Percentiles rank a stretch among this genome's conserved stretches.
These are phyloP conservation scores for Neolamprologus variostigma DNA, from an alignment of 2,113 vertebrate species.

Conservation along the genomic window DNA sequence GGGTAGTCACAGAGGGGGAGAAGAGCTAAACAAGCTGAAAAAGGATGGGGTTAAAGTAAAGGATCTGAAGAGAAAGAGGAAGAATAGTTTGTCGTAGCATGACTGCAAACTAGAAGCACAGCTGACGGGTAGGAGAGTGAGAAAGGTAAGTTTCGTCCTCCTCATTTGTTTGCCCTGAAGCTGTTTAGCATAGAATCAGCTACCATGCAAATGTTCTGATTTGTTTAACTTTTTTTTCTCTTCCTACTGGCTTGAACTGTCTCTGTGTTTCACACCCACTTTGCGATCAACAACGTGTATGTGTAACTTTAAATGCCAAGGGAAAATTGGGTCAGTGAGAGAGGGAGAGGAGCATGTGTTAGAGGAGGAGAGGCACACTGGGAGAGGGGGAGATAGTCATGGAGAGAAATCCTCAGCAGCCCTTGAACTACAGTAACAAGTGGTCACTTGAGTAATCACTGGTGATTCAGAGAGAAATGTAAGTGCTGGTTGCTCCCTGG, in stretches of 20 bases:
- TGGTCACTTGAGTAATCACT: constrained; percentile 62
- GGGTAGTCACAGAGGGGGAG: neutral
- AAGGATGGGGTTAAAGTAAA: constrained; percentile 36
- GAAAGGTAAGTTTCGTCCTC: constrained; percentile 40
- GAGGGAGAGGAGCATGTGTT: constrained; percentile 30
- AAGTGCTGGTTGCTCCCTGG: constrained; percentile 52
- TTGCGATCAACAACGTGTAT: constrained; percentile 23
- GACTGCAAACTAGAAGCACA: constrained; percentile 7
- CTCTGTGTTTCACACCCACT: constrained; percentile 37
- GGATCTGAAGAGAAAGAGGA: neutral
- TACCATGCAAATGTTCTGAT: neutral
- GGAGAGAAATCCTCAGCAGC: constrained; percentile 43
- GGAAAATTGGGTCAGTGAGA: constrained; percentile 51
- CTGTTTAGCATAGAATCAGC: constrained; percentile 6
- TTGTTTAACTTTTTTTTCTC: neutral
- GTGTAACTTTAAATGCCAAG: constrained; percentile 61
- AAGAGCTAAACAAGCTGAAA: neutral
- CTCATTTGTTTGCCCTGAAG: constrained; percentile 14
- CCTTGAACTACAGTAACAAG: constrained; percentile 55
- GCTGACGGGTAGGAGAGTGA: constrained; percentile 5
- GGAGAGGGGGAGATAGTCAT: constrained; percentile 41
- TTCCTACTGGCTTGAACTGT: neutral
- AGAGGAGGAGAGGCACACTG: constrained; percentile 21
- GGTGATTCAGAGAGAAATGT: constrained; percentile 63
- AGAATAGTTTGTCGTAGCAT: constrained; percentile 9